Base-by-base conservation (phyloP, 2,888 invertebrate genomes). In the Drosophila prolongata region DNA sequence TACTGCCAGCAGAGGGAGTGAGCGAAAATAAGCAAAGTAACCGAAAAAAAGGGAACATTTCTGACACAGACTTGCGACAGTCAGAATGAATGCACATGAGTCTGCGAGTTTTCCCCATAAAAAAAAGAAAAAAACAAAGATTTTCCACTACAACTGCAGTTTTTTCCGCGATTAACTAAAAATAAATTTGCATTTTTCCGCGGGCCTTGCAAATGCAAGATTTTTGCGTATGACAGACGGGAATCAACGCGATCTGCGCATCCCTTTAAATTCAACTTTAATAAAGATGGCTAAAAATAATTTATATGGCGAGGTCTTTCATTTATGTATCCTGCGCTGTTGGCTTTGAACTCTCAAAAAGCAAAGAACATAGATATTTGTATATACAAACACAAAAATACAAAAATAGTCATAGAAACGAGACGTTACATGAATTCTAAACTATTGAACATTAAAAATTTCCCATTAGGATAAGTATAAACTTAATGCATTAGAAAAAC, bases 41-140 rank as follows among this genome's bases (percentile, higher is more conserved):
- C 30, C 53, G 53, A 61, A 70, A 81, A 81, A 79, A 69, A 76
- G 61, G 74, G 76, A 86, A 76, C 74, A 78, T 81, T 81, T 84
- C 79, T 81, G 86, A 86, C 85, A 76, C 71, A 76, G 77, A 77
- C 68, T 71, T 85, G 66, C 54, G 85, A 76, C 73, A 69, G 70
- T 66, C 73, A 70, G 74, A 79, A 54, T 49, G 49, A 59, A 59
- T 66, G 46, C 16, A n/a, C 30, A 44, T 40, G 19, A 16, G 35
- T 49, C 16, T 61, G 42, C 60, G 16, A 47, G 35, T 56, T 49
- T 44, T 60, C 75, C 80, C 78, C 71, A 9, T 27, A 3, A 46
- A 38, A 47, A 14, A 9, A 40, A n/a, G n/a, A 1, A 40, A n/a
- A n/a, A 38, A 8, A 14, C 14, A 30, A 47, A 10, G 71, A 78